These are phyloP conservation scores for Colletes latitarsis DNA, from an alignment of 1,140 invertebrate genomes.

Conservation along the genomic window DNA sequence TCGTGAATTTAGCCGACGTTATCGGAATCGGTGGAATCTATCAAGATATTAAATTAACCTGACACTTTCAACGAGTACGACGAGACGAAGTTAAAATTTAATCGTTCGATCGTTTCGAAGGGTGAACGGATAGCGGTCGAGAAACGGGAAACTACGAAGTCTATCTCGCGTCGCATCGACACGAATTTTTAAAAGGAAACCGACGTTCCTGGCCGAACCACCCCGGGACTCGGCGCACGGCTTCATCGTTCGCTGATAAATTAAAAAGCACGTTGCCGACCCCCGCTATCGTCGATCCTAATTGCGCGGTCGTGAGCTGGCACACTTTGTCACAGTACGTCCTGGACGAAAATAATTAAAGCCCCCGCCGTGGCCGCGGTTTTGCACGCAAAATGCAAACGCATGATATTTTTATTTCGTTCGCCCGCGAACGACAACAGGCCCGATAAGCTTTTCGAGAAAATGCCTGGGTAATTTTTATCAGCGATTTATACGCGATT, in stretches of 20 bases:
- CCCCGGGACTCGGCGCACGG: background rate
- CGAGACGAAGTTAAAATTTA: too few relatives aligned
- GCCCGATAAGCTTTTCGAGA: constrained; percentile 22
- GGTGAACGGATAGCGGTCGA: background rate
- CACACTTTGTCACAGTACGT: constrained; percentile 55
- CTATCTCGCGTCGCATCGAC: constrained; percentile 37
- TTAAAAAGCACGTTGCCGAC: constrained; percentile 45
- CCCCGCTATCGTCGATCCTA: constrained; percentile 51
- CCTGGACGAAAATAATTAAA: constrained; percentile 60
- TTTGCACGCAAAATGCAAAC: constrained; percentile 57
- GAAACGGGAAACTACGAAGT: background rate
- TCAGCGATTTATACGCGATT: background rate
- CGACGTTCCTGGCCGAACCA: background rate
- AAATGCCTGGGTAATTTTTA: background rate
- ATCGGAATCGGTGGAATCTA: background rate
- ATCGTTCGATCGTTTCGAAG: background rate
- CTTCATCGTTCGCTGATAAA: constrained; percentile 48
- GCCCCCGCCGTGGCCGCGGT: background rate
- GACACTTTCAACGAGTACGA: constrained; percentile 1
- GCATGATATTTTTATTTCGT: constrained; percentile 54
- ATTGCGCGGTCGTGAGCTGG: constrained; percentile 56
- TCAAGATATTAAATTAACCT: constrained; percentile 4
- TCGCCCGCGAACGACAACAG: constrained; percentile 5
- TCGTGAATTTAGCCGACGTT: background rate
- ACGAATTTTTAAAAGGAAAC: constrained; percentile 24